phyloP scores from a whole-genome alignment of 1,140 invertebrate genomes.

The Triops longicaudatus region DNA sequence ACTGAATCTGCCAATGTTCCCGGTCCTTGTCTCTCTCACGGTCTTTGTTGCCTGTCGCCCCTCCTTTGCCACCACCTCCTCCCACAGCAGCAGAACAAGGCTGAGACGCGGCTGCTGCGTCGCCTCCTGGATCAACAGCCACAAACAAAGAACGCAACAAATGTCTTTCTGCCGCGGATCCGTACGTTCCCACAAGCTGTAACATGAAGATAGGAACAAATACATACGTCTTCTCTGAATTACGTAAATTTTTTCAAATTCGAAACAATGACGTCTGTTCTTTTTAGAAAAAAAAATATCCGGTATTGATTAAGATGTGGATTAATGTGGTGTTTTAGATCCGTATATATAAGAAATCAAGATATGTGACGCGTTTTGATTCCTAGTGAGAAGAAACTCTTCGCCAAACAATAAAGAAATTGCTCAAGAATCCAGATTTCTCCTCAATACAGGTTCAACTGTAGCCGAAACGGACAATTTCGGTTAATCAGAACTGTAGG shows the following conservation, averaged over 20 bases:
- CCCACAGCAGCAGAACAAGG: slow-evolving; percentile 3
- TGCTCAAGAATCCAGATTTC: no score
- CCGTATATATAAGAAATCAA: no score
- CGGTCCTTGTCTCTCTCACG: slow-evolving; percentile 35
- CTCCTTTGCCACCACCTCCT: slow-evolving; percentile 39
- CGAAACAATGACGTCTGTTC: no score
- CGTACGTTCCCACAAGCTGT: slow-evolving; percentile 67
- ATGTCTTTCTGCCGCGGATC: slow-evolving; percentile 78
- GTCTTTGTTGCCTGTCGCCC: slow-evolving; percentile 39
- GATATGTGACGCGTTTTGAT: no score
- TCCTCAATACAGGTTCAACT: no score
- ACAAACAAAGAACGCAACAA: slow-evolving; percentile 77
- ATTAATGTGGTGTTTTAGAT: no score
- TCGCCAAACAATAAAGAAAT: not conserved
- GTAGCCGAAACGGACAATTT: no score
- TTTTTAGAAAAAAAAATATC: no score
- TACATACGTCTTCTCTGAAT: slow-evolving; percentile 6
- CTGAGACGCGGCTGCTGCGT: not conserved
- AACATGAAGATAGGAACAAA: slow-evolving; percentile 33
- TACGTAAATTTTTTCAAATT: no score
- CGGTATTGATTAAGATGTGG: no score
- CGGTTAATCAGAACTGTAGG: no score
- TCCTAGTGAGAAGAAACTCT: no score
- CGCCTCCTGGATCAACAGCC: slow-evolving; percentile 45
- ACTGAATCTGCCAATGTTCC: slow-evolving; percentile 57